Conservation (phyloP, 2,797 vertebrate genomes). For the Neosilurus hyrtlii region DNA sequence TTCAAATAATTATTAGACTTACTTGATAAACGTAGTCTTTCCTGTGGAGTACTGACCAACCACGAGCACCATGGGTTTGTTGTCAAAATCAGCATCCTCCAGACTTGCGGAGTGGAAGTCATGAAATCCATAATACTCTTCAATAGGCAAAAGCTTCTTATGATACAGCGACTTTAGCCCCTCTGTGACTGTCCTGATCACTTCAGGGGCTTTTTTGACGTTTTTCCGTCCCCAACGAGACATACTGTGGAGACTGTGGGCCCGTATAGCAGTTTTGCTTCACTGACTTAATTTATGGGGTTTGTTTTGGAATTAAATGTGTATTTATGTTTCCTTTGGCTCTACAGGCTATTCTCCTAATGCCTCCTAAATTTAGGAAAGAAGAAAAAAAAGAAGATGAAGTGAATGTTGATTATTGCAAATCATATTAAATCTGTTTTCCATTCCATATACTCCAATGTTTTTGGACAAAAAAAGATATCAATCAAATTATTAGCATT, state of each 20-base stretch:
- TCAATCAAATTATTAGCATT: neutral
- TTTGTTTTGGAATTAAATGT: conserved; percentile 37
- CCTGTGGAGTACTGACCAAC: conserved; percentile 92
- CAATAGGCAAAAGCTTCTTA: conserved; percentile 85
- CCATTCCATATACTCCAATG: neutral
- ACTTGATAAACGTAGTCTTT: conserved; percentile 92
- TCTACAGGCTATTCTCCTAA: conserved; percentile 58
- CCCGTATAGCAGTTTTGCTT: conserved; percentile 30
- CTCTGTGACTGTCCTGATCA: conserved; percentile 89
- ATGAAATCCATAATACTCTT: conserved; percentile 87
- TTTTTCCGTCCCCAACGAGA: conserved; percentile 89
- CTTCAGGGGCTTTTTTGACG: conserved; percentile 85
- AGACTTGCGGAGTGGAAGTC: conserved; percentile 86
- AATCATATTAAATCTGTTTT: too few species aligned
- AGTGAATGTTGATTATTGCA: neutral
- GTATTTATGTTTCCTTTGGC: conserved; percentile 57
- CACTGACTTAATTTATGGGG: conserved; percentile 42
- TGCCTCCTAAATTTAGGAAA: neutral
- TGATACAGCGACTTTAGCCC: conserved; percentile 88
- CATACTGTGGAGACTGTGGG: conserved; percentile 66
- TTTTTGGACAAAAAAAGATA: neutral
- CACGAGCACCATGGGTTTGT: conserved; percentile 93
- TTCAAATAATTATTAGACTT: conserved; percentile 51
- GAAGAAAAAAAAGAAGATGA: neutral
- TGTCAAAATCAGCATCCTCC: conserved; percentile 91